Evolutionary conservation across 1,140 invertebrate genomes (phyloP).

Genomic region (Drosophila melanica): DNA sequence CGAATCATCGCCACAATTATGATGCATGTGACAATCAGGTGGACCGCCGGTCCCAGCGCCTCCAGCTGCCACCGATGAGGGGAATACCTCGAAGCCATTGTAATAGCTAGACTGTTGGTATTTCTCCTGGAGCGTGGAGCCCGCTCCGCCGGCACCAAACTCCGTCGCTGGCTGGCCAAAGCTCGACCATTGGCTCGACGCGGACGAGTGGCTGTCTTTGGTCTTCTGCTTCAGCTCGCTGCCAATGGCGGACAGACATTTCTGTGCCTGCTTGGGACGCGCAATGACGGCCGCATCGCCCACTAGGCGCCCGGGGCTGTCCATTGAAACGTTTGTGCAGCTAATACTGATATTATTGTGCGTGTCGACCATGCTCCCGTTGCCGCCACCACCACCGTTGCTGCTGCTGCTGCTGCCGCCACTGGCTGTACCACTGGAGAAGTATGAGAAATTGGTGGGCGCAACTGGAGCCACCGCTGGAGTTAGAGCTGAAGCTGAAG

Average conservation of each 20-base stretch:
- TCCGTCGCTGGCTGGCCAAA: slow-evolving; percentile 46
- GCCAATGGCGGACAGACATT: slow-evolving; percentile 80
- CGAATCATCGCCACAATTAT: slow-evolving; percentile 79
- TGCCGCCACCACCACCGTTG: slow-evolving; percentile 2
- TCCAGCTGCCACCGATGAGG: slow-evolving; percentile 21
- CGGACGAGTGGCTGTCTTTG: slow-evolving; percentile 63
- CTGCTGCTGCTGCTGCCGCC: slow-evolving; percentile 40
- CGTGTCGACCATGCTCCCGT: slow-evolving; percentile 51
- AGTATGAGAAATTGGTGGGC: slow-evolving; percentile 74
- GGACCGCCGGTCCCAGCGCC: slow-evolving; percentile 25
- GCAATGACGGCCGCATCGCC: slow-evolving; percentile 76
- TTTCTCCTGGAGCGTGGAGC: slow-evolving; percentile 66
- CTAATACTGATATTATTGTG: slow-evolving; percentile 84
- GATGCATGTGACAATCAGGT: slow-evolving; percentile 68
- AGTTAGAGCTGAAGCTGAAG: not conserved
- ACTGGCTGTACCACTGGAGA: slow-evolving; percentile 66
- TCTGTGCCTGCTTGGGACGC: slow-evolving; percentile 69
- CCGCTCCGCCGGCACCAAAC: slow-evolving; percentile 30
- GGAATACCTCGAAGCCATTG: slow-evolving; percentile 77
- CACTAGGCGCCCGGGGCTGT: slow-evolving; percentile 55
- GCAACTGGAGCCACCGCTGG: not conserved
- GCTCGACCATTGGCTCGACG: slow-evolving; percentile 60
- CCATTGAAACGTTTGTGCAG: slow-evolving; percentile 71
- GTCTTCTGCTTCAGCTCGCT: slow-evolving; percentile 82
- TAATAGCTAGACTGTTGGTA: slow-evolving; percentile 82